Conservation (phyloP, 2,888 invertebrate species). For the Tetropium fuscum region DNA sequence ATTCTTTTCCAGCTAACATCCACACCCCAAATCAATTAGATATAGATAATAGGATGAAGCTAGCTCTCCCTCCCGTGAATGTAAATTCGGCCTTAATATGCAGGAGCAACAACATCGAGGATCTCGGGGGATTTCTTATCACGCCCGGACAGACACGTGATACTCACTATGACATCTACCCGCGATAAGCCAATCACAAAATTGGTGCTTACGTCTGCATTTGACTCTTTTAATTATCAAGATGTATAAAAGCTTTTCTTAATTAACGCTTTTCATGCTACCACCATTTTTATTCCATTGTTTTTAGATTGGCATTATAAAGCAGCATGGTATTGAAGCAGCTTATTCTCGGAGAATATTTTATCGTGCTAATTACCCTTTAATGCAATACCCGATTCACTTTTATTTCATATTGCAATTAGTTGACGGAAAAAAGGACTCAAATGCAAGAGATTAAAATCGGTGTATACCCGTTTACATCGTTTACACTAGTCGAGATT, state of each 20-base stretch:
- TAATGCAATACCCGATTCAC: slow-evolving; percentile 38
- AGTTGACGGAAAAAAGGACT: slow-evolving; percentile 6
- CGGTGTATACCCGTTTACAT: too few species aligned
- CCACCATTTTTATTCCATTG: slow-evolving; percentile 33
- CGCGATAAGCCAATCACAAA: slow-evolving; percentile 48
- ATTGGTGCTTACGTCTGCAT: slow-evolving; percentile 45
- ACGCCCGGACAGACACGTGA: slow-evolving; percentile 54
- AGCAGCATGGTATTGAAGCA: slow-evolving; percentile 29
- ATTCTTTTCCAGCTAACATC: slow-evolving; percentile 26
- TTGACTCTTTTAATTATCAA: slow-evolving; percentile 53
- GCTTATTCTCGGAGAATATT: slow-evolving; percentile 32
- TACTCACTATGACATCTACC: slow-evolving; percentile 37
- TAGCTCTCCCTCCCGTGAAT: slow-evolving; percentile 34
- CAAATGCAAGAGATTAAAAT: slow-evolving; percentile 1
- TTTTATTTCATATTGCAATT: slow-evolving; percentile 31
- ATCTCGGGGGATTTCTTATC: slow-evolving; percentile 52
- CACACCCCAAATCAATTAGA: slow-evolving; percentile 40
- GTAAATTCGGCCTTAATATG: slow-evolving; percentile 43
- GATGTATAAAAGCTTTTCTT: slow-evolving; percentile 48
- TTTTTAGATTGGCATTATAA: slow-evolving; percentile 36
- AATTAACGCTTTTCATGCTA: slow-evolving; percentile 37
- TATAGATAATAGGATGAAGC: slow-evolving; percentile 37
- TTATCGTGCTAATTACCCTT: slow-evolving; percentile 39
- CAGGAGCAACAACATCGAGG: slow-evolving; percentile 41
- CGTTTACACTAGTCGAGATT: too few species aligned